Percentiles rank a stretch among this genome's conserved stretches.
Conservation (phyloP, 1,140 invertebrate genomes). For the Pseudomyrmex flavicornis region DNA sequence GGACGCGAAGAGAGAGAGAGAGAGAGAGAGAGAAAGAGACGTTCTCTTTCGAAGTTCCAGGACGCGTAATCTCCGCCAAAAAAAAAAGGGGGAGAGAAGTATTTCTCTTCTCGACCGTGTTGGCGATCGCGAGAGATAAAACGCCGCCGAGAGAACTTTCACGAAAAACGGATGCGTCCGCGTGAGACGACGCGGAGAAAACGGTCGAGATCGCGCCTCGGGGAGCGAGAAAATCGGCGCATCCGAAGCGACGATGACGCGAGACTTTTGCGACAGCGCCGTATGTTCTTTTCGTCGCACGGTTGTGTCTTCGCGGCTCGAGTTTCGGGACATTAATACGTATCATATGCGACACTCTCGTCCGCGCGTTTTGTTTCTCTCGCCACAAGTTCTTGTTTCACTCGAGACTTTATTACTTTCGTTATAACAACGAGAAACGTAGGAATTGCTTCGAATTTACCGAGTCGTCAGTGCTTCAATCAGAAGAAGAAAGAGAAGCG, state of each 20-base stretch:
- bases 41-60: constrained; percentile 16
- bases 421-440: too few species aligned
- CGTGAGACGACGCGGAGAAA: constrained; percentile 5
- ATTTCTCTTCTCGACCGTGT: constrained; percentile 3
- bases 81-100: background rate
- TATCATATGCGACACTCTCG: background rate
- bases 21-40: background rate
- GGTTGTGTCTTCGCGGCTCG: background rate
- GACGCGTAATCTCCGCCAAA: constrained; percentile 9
- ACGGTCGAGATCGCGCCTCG: background rate
- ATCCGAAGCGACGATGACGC: constrained; percentile 7
- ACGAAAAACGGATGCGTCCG: constrained; percentile 42
- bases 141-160: constrained; percentile 37
- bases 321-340: constrained; percentile 24
- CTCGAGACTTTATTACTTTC: too few species aligned
- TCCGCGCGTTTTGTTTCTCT: background rate
- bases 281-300: background rate
- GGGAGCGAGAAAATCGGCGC: constrained; percentile 42
- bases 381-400: too few species aligned
- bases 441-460: too few species aligned
- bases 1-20: background rate
- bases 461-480: too few species aligned
- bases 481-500: too few species aligned
- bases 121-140: constrained; percentile 32
- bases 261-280: background rate